phyloP scores from a whole-genome alignment of 2,888 invertebrate species.

The Apocheima hispidaria region DNA sequence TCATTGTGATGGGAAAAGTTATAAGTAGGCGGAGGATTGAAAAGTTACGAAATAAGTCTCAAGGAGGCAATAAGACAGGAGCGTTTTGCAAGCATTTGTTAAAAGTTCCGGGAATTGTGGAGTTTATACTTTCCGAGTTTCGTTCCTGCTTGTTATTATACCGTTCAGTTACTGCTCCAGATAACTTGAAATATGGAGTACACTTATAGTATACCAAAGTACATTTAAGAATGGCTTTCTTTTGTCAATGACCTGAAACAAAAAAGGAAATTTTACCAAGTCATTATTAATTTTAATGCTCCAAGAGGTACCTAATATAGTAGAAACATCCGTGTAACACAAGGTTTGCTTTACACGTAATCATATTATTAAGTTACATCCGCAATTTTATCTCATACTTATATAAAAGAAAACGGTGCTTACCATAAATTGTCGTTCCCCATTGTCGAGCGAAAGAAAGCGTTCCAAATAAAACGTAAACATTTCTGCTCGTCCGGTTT shows the following conservation, averaged over 20 bases:
- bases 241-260: neutral
- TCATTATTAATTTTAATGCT: too few species aligned
- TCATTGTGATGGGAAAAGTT: conserved; percentile 79
- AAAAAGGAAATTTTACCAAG: neutral
- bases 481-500: conserved; percentile 48
- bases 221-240: neutral
- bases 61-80: conserved; percentile 64
- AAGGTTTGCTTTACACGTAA: conserved; percentile 5
- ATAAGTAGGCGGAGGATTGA: conserved; percentile 72
- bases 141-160: conserved; percentile 44
- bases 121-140: conserved; percentile 54
- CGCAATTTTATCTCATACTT: conserved; percentile 35
- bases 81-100: conserved; percentile 70
- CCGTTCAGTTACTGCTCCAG: conserved; percentile 20
- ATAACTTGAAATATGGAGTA: neutral
- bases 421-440: conserved; percentile 35
- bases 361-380: conserved; percentile 23
- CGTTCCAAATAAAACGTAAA: conserved; percentile 49
- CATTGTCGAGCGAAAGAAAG: conserved; percentile 44
- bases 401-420: conserved; percentile 32
- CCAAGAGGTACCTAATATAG: neutral
- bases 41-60: conserved; percentile 72
- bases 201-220: neutral
- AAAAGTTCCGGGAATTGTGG: conserved; percentile 58
- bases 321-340: neutral